A percentile compares a stretch with the other conserved stretches of the same genome.
Conservation (phyloP, 2,888 invertebrate species). For the Coelinius sp. region DNA sequence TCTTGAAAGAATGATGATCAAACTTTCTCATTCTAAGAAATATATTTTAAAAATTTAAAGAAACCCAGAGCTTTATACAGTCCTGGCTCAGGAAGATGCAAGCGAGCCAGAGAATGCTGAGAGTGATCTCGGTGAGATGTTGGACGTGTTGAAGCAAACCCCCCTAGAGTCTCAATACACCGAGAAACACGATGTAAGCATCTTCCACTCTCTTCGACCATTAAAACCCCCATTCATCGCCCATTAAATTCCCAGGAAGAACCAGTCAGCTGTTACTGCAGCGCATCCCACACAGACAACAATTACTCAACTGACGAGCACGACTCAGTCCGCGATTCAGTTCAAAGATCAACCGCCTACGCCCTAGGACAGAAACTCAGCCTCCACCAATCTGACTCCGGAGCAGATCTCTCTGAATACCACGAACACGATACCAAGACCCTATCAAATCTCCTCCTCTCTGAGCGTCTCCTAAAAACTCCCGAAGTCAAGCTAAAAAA, state of each 20-base stretch:
- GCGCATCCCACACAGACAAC: conserved; percentile 83
- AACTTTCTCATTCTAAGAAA: neutral
- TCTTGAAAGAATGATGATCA: neutral
- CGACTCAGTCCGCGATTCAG: conserved; percentile 75
- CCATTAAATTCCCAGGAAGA: conserved; percentile 63
- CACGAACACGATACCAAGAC: conserved; percentile 70
- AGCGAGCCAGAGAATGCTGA: conserved; percentile 64
- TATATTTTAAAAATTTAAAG: conserved; percentile 49
- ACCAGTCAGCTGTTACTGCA: conserved; percentile 79
- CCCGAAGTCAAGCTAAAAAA: conserved; percentile 42
- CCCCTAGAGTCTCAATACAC: conserved; percentile 58
- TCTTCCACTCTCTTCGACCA: neutral
- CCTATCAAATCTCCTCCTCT: conserved; percentile 64
- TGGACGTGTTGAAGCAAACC: conserved; percentile 59
- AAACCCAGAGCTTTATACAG: conserved; percentile 62
- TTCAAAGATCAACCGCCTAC: conserved; percentile 62
- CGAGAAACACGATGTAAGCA: conserved; percentile 65
- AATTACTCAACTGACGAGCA: conserved; percentile 83
- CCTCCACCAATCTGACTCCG: conserved; percentile 81
- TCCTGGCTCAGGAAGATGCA: conserved; percentile 70
- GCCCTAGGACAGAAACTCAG: conserved; percentile 66
- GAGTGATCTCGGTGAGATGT: conserved; percentile 63
- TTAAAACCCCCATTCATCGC: neutral
- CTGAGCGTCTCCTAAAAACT: conserved; percentile 55
- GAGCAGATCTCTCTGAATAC: conserved; percentile 79